Conservation (phyloP, 92 coral and sea anemone species). For the Umimayanthus chanpuru region DNA sequence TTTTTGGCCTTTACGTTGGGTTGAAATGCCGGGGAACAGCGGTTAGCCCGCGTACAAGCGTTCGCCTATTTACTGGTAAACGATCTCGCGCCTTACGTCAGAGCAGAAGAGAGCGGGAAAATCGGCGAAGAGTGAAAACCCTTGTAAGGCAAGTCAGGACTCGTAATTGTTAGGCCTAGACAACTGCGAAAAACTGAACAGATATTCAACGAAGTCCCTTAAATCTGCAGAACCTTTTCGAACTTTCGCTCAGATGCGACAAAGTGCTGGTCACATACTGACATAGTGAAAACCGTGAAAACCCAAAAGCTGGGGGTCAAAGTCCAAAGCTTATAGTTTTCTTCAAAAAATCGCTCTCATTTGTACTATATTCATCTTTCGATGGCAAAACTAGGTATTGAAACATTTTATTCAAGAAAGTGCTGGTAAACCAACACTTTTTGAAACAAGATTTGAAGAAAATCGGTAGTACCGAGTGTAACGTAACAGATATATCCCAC, state of each 20-base stretch:
- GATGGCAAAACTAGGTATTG: not conserved
- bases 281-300: no score
- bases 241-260: not conserved
- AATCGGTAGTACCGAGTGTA: no score
- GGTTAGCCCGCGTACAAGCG: not conserved
- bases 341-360: not conserved
- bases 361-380: not conserved
- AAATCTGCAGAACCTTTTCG: not conserved
- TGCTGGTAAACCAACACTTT: not conserved
- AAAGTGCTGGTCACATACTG: not conserved
- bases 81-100: not conserved
- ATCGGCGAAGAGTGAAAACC: not conserved
- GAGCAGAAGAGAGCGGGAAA: not conserved
- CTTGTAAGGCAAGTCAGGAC: not conserved
- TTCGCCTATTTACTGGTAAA: not conserved
- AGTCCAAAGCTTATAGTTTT: not conserved
- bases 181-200: no score
- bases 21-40: not conserved
- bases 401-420: no score
- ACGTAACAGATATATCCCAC: no score
- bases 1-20: not conserved
- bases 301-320: not conserved
- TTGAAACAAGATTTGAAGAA: not conserved
- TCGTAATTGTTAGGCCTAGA: not conserved
- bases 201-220: not conserved